Evolutionary conservation across 2,888 invertebrate genomes (phyloP), one percentile per base, ranked within the genome.

Genomic region (Ichneumon xanthorius): DNA sequence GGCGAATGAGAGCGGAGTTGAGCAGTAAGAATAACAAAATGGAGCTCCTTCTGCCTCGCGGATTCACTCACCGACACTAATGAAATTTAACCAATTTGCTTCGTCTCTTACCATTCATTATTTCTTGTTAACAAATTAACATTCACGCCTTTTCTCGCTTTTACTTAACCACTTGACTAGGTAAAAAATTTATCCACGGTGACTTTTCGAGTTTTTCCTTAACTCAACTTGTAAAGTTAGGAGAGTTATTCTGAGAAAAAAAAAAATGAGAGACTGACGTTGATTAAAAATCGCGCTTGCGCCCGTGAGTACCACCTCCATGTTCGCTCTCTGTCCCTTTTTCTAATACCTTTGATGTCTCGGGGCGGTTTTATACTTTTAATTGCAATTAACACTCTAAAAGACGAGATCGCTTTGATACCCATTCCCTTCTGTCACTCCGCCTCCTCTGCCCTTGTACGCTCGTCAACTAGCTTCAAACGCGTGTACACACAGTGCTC

Each of bases 301-400:
- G 80, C 71, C 70, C 61, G 58, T 22, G 5, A 22, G 58, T 48
- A 14, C 58, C 55, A 30, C 48, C 45, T 65, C 37, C 30, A 45
- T 50, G 53, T 63, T 71, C 55, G 61, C 72, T 55, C 73, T 68
- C 65, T 58, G 75, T 40, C 71, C 63, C 58, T 65, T 19, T 63
- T 75, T 26, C 33, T 70, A 63, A 22, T 70, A 80, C 22, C 84
- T 88, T 89, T 88, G 86, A 88, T 84, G 85, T 88, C 70, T 65
- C 68, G 81, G 80, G 80, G 80, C 84, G 80, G 79, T 88, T 89
- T 88, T 86, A 86, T 87, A 87, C 86, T 88, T 88, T 87, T 87
- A 89, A 89, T 88, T 88, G 88, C 88, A 88, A 89, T 88, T 86
- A 88, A 88, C 88, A 85, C 87, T 72, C 68, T 48, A 77, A 77